These are phyloP conservation scores for Argentina silus DNA, from an alignment of 2,797 vertebrate species.

Conservation along the genomic window DNA sequence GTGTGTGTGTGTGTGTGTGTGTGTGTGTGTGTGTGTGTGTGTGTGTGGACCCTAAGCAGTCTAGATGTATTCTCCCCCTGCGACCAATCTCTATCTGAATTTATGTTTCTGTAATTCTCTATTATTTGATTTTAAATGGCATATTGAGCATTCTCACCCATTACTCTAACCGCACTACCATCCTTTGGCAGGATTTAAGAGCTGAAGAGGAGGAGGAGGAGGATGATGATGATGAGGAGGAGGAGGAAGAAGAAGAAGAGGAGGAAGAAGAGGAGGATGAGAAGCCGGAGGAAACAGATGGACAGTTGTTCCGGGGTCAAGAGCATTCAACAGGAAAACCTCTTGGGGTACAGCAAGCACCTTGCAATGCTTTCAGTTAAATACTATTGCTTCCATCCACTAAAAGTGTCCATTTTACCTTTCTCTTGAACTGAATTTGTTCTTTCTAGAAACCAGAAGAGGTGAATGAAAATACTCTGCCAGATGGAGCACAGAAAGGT, in stretches of 20 bases:
- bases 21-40: neutral
- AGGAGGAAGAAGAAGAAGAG: accelerated
- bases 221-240: neutral
- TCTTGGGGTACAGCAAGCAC: conserved; percentile 18
- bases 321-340: conserved; percentile 22
- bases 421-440: conserved; percentile 1
- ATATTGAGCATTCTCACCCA: neutral
- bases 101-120: neutral
- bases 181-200: conserved; percentile 4
- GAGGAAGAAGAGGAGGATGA: conserved; percentile 12
- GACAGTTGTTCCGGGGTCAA: conserved; percentile 21
- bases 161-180: neutral
- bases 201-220: conserved; percentile 14
- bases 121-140: neutral
- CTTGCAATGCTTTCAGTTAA: too few relatives aligned
- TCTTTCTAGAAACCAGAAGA: conserved; percentile 49
- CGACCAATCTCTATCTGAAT: neutral
- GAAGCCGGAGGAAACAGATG: conserved; percentile 10
- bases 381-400: neutral
- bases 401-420: neutral
- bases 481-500: conserved; percentile 50
- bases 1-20: neutral
- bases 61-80: neutral
- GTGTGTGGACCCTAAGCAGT: neutral
- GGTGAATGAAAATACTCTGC: conserved; percentile 34